Base-by-base conservation (phyloP, 2,888 invertebrate species). In the Oeneis ivallda region DNA sequence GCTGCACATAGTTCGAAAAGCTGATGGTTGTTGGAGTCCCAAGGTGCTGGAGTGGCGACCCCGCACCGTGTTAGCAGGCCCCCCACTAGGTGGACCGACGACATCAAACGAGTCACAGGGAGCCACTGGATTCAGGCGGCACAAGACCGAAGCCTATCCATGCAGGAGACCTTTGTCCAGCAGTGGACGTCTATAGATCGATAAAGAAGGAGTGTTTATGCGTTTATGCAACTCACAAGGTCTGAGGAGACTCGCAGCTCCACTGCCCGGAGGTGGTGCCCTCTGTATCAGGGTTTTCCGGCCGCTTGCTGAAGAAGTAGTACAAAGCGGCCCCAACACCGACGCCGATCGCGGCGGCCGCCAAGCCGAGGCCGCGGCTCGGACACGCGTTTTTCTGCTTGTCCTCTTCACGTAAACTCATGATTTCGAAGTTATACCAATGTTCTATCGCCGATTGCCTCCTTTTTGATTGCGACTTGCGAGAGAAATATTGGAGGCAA, bases 241-340 rank as follows among this genome's bases (percentile, higher is more conserved):
- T 52, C 15, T 71, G 70, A 15, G 78, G 73, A 71, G 75, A 75
- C 52, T 87, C 83, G 67, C 72, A 74, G 4, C 69, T 68, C 87
- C 89, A 88, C 6, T 72, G 72, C n/a, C 75, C 72, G n/a, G 81
- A 76, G 2, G 86, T 83, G 0, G 89, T 81, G 13, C 86, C 88
- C 68, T 80, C 82, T 1, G 75, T 68, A 58, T 80, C 76, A 1
- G 86, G 86, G 19, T 84, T 77, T 68, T 87, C 87, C 34, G 77
- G 71, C 57, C 83, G 71, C 76, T 86, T 88, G 72, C 78, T 88
- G 71, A 88, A 87, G 76, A 84, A 84, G 79, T 91, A 91, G 78
- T 88, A 91, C 72, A 91, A 66, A 19, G 90, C 90, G 3, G 90
- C 89, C 58, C 90, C 91, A 75, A 91, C 85, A 0, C 90, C 89